Percentiles rank a stretch among this genome's conserved stretches.
Evolutionary conservation across 2,888 invertebrate genomes (phyloP).

Genomic region (Catocala fraxini): DNA sequence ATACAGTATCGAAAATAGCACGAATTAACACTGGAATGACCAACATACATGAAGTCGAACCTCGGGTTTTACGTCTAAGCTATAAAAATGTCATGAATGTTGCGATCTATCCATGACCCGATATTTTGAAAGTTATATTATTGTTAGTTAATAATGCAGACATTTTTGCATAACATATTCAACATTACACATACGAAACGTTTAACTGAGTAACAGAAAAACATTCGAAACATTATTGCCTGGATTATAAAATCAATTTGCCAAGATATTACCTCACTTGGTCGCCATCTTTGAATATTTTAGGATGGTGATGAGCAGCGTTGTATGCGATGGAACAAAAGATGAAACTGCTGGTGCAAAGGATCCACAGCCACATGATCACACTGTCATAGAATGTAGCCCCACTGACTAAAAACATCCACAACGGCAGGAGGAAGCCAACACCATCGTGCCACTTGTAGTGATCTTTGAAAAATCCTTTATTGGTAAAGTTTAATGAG

Average conservation of each 20-base stretch:
- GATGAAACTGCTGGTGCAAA: constrained; percentile 86
- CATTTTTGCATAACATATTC: too few species aligned
- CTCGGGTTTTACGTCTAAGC: too few species aligned
- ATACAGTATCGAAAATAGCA: background rate
- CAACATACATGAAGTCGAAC: background rate
- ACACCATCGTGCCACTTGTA: constrained; percentile 72
- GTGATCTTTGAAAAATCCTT: constrained; percentile 67
- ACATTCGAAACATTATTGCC: too few species aligned
- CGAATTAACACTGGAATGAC: background rate
- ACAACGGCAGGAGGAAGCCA: constrained; percentile 73
- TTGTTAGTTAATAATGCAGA: too few species aligned
- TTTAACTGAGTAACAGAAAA: too few species aligned
- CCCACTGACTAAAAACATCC: constrained; percentile 76
- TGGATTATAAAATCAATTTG: too few species aligned
- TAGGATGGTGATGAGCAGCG: constrained; percentile 93
- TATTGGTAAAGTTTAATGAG: constrained; percentile 56
- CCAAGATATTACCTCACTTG: constrained; percentile 82
- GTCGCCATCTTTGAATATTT: constrained; percentile 92
- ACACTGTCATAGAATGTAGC: constrained; percentile 67
- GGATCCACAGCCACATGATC: constrained; percentile 87
- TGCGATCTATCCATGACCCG: too few species aligned
- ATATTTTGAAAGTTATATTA: too few species aligned
- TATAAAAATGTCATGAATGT: too few species aligned
- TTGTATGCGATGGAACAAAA: constrained; percentile 90
- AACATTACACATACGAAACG: too few species aligned